A percentile compares a stretch with the other conserved stretches of the same genome.
Conservation (phyloP, 1,140 invertebrate genomes). For the Anastrepha ludens region DNA sequence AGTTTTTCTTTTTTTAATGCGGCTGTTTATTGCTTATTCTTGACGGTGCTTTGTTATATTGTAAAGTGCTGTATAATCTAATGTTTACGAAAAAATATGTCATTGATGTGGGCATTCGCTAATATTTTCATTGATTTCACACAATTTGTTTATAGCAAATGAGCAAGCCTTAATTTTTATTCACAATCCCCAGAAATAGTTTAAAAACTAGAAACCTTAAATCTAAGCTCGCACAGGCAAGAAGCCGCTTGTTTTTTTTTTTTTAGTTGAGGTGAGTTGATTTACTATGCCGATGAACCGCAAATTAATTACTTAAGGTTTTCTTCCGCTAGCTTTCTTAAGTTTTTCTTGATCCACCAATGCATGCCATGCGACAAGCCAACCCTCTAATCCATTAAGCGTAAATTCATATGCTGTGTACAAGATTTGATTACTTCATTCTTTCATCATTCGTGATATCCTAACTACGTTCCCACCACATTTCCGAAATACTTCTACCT, state of each 20-base stretch:
- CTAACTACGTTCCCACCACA: not conserved
- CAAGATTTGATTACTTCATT: not conserved
- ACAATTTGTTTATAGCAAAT: not conserved
- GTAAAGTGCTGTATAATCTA: not conserved
- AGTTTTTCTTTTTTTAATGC: not conserved
- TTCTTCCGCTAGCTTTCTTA: not conserved
- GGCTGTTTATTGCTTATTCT: constrained; percentile 2
- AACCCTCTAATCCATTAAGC: not conserved
- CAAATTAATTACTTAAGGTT: not conserved
- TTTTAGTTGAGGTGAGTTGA: not conserved
- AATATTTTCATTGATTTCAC: not conserved
- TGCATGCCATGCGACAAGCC: constrained; percentile 4
- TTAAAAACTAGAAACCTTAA: constrained; percentile 28
- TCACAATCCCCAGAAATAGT: not conserved
- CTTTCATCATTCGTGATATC: constrained; percentile 5
- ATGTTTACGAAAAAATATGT: not conserved
- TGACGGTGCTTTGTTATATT: not conserved
- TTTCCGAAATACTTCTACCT: constrained; percentile 58
- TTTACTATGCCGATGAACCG: not conserved
- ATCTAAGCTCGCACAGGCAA: not conserved
- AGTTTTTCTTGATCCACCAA: not conserved
- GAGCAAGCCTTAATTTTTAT: not conserved
- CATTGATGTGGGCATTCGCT: no score
- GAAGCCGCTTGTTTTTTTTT: not conserved
- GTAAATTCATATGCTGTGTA: constrained; percentile 6